Conservation (phyloP, 2,797 vertebrate genomes). For the Notolabrus celidotus region DNA sequence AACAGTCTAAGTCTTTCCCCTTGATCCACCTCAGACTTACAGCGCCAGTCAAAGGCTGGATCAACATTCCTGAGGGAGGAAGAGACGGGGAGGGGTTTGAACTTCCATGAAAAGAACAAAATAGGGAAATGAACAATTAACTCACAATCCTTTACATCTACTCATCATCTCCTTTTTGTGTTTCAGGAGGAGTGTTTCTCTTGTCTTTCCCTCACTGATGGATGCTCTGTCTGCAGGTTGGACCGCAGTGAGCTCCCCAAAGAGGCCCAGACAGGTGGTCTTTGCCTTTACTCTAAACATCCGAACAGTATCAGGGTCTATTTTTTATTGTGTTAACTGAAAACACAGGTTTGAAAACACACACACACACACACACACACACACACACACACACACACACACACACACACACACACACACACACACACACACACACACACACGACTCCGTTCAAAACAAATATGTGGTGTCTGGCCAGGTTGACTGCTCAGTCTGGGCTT, state of each 20-base stretch:
- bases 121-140: neutral
- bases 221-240: slow-evolving; percentile 22
- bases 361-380: no score
- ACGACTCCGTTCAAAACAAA: slow-evolving; percentile 14
- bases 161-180: neutral
- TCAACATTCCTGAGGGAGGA: slow-evolving; percentile 43
- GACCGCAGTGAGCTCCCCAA: slow-evolving; percentile 5
- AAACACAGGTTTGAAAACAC: slow-evolving; percentile 45
- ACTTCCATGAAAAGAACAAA: neutral
- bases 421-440: no score
- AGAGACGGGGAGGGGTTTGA: neutral
- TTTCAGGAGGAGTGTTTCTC: neutral
- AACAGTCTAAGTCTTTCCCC: slow-evolving; percentile 7
- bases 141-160: no score
- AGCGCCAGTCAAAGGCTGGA: slow-evolving; percentile 6
- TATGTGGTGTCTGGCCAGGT: slow-evolving; percentile 60
- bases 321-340: slow-evolving; percentile 34
- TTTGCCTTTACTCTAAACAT: slow-evolving; percentile 4
- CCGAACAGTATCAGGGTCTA: neutral
- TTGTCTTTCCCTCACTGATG: slow-evolving; percentile 10
- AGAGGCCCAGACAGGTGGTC: slow-evolving; percentile 26
- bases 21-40: slow-evolving; percentile 36
- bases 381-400: no score
- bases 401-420: no score
- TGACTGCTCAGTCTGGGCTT: slow-evolving; percentile 24